Conservation (phyloP, 2,888 invertebrate genomes). For the Drosophila longiperda region DNA sequence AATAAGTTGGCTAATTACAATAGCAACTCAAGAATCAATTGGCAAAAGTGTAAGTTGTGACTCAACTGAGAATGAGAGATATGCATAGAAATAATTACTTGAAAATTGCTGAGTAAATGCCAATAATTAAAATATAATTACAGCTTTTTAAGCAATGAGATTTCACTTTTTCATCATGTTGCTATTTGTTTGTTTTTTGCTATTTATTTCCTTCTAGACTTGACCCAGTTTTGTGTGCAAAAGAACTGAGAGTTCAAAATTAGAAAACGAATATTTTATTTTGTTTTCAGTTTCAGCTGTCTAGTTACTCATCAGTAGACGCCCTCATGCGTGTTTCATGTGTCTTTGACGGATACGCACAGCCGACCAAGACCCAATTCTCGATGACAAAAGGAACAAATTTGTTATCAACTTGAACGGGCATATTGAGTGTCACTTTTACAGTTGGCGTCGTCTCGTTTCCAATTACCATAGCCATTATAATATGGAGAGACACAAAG, state of each 20-base stretch:
- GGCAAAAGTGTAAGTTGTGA: conserved; percentile 68
- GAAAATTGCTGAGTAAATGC: conserved; percentile 31
- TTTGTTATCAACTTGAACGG: conserved; percentile 52
- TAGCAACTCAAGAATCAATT: conserved; percentile 45
- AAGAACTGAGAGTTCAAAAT: conserved; percentile 52
- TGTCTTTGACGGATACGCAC: conserved; percentile 50
- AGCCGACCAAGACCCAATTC: conserved; percentile 75
- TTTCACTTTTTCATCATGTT: conserved; percentile 68
- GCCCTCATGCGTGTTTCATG: conserved; percentile 70
- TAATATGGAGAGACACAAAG: conserved; percentile 27
- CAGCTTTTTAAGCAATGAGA: conserved; percentile 56
- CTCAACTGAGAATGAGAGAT: conserved; percentile 20
- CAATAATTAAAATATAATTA: conserved; percentile 70
- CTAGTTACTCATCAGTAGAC: conserved; percentile 57
- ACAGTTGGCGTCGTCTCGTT: conserved; percentile 17
- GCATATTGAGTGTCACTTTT: conserved; percentile 61
- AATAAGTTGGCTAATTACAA: conserved; percentile 50
- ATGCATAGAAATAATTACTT: conserved; percentile 16
- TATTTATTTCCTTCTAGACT: conserved; percentile 48
- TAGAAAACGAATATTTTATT: conserved; percentile 61
- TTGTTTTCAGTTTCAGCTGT: conserved; percentile 17
- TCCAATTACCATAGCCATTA: conserved; percentile 38
- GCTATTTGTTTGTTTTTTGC: conserved; percentile 21
- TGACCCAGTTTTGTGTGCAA: conserved; percentile 65
- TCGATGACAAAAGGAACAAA: conserved; percentile 70